Evolutionary conservation across 2,113 vertebrate genomes (phyloP).

Genomic region (Equus quagga): DNA sequence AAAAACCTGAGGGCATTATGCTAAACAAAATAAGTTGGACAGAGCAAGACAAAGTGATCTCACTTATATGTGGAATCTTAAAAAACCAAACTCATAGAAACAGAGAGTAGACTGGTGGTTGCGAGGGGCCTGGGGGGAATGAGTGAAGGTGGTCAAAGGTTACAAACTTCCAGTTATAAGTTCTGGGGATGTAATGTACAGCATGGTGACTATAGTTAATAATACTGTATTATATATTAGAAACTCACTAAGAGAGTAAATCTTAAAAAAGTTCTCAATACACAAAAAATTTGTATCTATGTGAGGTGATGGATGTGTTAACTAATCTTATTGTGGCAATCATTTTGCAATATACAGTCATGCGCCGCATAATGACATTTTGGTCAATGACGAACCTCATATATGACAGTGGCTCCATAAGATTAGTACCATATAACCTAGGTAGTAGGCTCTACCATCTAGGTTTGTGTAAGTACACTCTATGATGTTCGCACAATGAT

Average conservation of each 20-base stretch:
- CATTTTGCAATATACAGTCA: neutral
- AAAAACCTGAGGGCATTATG: neutral
- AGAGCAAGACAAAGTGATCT: neutral
- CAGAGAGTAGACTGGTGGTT: neutral
- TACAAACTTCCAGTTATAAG: neutral
- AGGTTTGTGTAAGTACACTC: too few species aligned
- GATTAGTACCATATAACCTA: too few species aligned
- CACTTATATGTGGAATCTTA: neutral
- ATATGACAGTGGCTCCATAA: too few species aligned
- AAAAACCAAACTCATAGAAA: neutral
- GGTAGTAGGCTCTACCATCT: too few species aligned
- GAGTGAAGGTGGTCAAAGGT: neutral
- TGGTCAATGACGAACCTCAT: too few species aligned
- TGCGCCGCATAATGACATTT: too few species aligned
- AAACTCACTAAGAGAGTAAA: neutral
- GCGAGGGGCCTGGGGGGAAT: neutral
- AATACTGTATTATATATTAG: neutral
- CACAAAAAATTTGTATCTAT: neutral
- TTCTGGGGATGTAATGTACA: neutral
- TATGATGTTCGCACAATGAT: too few species aligned
- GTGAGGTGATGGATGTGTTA: neutral
- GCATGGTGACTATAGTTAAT: neutral
- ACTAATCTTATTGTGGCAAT: neutral
- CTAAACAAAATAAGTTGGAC: neutral
- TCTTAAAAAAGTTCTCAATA: neutral